Conservation (phyloP, 2,113 vertebrate species). For the Hippocampus comes region DNA sequence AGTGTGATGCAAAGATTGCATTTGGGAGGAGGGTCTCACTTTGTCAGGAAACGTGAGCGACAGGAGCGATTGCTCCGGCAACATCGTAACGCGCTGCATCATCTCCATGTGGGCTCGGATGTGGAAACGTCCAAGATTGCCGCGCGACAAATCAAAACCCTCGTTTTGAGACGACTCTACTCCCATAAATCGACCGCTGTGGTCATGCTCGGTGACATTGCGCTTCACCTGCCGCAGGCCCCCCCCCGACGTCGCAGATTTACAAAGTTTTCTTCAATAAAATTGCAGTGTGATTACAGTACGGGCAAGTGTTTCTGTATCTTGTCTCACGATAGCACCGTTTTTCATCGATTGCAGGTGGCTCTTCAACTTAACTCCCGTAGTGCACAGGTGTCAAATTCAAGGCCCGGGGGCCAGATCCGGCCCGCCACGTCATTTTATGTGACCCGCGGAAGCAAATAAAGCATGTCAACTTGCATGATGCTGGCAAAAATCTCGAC, state of each 20-base stretch:
- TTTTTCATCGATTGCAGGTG: too few relatives aligned
- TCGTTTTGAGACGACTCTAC: background rate
- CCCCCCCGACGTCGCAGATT: background rate
- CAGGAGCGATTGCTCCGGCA: background rate
- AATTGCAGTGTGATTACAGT: too few relatives aligned
- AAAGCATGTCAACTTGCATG: too few relatives aligned
- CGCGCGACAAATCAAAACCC: background rate
- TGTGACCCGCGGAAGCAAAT: too few relatives aligned
- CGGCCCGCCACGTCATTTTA: too few relatives aligned
- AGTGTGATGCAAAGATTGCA: constrained; percentile 7
- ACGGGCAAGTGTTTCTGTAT: too few relatives aligned
- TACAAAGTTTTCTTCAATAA: background rate
- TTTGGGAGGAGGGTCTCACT: constrained; percentile 51
- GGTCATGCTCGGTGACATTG: background rate
- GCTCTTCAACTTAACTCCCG: too few relatives aligned
- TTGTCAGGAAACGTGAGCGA: constrained; percentile 40
- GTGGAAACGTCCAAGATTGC: background rate
- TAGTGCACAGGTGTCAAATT: too few relatives aligned
- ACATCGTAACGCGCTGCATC: background rate
- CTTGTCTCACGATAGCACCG: too few relatives aligned
- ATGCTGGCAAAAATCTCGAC: too few relatives aligned
- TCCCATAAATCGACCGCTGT: background rate
- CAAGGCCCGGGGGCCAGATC: too few relatives aligned
- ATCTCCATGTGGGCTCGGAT: background rate
- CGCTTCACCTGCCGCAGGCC: background rate